phyloP scores from a whole-genome alignment of 2,797 vertebrate genomes.

The Myripristis murdjan region DNA sequence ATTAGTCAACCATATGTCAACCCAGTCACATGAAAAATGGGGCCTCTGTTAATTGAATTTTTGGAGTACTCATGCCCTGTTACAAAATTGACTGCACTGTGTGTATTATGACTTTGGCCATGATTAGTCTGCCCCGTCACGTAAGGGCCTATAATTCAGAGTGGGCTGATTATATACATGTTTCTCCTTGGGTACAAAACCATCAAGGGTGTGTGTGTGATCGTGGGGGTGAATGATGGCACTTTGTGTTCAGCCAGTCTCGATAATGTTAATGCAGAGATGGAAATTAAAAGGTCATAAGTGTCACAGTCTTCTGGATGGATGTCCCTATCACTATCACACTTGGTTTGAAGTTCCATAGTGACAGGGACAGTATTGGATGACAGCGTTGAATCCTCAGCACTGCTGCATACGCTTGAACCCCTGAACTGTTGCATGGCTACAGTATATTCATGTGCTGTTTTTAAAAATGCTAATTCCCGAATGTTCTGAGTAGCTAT shows the following conservation, averaged over 20 bases:
- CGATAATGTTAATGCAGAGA: constrained; percentile 16
- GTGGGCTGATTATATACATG: not conserved
- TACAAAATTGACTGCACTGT: not conserved
- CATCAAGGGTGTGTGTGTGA: no score
- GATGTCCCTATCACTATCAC: not conserved
- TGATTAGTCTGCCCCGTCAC: not conserved
- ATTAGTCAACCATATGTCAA: not conserved
- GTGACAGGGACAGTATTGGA: not conserved
- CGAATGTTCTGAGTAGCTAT: constrained; percentile 8
- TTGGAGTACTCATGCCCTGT: not conserved
- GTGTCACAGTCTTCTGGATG: not conserved
- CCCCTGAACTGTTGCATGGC: constrained; percentile 61
- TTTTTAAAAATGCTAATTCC: constrained; percentile 17
- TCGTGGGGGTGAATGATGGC: no score
- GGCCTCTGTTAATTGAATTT: not conserved
- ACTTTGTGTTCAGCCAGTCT: not conserved
- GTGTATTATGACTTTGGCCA: not conserved
- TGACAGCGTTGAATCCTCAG: constrained; percentile 22
- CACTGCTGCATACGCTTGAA: constrained; percentile 54
- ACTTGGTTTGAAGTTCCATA: constrained; percentile 8
- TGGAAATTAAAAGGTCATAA: not conserved
- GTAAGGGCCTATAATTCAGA: not conserved
- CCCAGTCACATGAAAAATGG: not conserved
- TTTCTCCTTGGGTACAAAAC: no score
- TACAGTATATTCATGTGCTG: constrained; percentile 54